phyloP scores from a whole-genome alignment of 2,797 vertebrate species.

The Anableps anableps region DNA sequence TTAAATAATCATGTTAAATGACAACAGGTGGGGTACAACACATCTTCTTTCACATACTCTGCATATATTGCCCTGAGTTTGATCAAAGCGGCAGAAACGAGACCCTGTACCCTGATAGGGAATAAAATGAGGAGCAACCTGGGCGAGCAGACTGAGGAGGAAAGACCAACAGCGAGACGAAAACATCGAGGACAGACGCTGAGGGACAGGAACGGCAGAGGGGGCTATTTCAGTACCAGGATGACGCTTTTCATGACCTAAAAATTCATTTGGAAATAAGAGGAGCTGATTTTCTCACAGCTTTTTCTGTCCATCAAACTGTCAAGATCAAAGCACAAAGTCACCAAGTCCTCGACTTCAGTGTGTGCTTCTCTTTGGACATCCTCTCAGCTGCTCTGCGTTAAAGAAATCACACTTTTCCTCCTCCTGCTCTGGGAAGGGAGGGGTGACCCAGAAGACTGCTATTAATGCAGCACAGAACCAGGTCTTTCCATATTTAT shows the following conservation, averaged over 20 bases:
- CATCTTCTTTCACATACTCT: not conserved
- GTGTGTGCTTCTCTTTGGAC: slow-evolving; percentile 14
- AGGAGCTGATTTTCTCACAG: not conserved
- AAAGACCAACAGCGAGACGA: slow-evolving; percentile 29
- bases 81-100: not conserved
- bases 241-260: slow-evolving; percentile 69
- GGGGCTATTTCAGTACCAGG: slow-evolving; percentile 67
- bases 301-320: slow-evolving; percentile 19
- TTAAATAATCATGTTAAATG: not conserved
- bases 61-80: slow-evolving; percentile 26
- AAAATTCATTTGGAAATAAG: slow-evolving; percentile 61
- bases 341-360: slow-evolving; percentile 39
- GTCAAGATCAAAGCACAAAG: slow-evolving; percentile 42
- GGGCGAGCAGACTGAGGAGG: not conserved
- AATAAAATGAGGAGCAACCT: not conserved
- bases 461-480: slow-evolving; percentile 59
- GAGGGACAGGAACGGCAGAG: slow-evolving; percentile 50
- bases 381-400: slow-evolving; percentile 38
- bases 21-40: not conserved
- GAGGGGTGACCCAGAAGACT: slow-evolving; percentile 65
- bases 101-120: not conserved
- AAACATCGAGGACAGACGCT: slow-evolving; percentile 71
- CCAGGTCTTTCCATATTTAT: slow-evolving; percentile 62
- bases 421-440: slow-evolving; percentile 6
- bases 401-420: slow-evolving; percentile 49